Base-by-base conservation (phyloP, 2,797 vertebrate species). In the Catostomus latipinnis region DNA sequence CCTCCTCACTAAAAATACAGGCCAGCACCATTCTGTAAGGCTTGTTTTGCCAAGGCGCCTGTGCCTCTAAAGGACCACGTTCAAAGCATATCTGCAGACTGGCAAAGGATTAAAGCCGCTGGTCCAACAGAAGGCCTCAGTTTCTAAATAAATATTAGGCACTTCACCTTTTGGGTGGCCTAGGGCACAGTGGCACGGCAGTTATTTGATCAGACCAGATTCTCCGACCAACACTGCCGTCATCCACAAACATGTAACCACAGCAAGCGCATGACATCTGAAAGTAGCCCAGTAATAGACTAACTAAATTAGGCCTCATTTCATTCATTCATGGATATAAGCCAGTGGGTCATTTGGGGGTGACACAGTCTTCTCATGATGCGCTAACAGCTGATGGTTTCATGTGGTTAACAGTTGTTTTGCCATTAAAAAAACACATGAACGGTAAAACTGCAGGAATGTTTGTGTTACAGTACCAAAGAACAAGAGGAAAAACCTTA, bases 81-180 rank as follows among this genome's bases (percentile, higher is more conserved):
- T 88, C 91, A 87, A 89, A 90, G 91, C 90, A 92, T 93, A 81
- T 87, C 89, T 92, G 88, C 84, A 78, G 89, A 89, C 88, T 90
- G 92, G 87, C 87, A 83, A 89, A 88, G 91, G 93, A 93, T 94
- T 93, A 93, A 86, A 90, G 88, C 46, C 76, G 48, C 78, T 81
- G 80, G 73, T 83, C 67, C 82, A 87, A 90, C 91, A 92, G 87
- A 90, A 85, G 88, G 85, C 87, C 91, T 88, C 78, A 11, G 89
- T 91, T 94, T 86, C 91, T 92, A 93, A 93, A 93, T 92, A 93
- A 93, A 93, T 88, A 92, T 87, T 79, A 85, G 70, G 71, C 85
- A 81, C 56, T 88, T 92, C 90, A 92, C 91, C 92, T 93, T 91
- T 80, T 87, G 90, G 92, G 90, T 85, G 90, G 87, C 86, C 81